phyloP scores from a whole-genome alignment of 2,888 invertebrate species.

The Andrena minutula region DNA sequence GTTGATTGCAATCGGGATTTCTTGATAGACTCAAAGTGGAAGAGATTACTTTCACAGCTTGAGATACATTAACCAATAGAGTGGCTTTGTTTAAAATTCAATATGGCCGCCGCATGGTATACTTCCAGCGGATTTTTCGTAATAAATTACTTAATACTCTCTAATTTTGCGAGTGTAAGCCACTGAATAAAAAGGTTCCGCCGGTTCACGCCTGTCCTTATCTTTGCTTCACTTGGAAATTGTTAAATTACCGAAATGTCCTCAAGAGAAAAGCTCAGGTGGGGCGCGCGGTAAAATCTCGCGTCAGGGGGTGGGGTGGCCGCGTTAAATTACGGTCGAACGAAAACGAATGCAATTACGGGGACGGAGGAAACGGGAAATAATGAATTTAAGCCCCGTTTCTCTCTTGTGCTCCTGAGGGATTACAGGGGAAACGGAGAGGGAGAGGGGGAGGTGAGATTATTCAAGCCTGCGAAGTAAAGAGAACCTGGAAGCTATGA shows the following conservation, averaged over 20 bases:
- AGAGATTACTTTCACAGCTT: background rate
- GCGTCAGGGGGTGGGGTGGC: conserved; percentile 39
- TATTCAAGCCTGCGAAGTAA: conserved; percentile 57
- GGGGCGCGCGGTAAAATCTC: background rate
- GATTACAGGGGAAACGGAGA: conserved; percentile 16
- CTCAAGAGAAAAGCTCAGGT: background rate
- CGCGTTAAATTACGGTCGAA: conserved; percentile 63
- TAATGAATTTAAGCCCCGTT: conserved; percentile 75
- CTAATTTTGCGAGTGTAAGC: background rate
- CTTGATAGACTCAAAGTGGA: background rate
- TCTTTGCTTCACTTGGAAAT: background rate
- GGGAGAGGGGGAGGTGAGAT: conserved; percentile 38
- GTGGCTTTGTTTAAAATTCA: background rate
- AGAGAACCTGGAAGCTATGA: conserved; percentile 70
- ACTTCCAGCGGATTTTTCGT: background rate
- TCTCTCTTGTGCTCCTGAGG: conserved; percentile 50
- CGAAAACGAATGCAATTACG: conserved; percentile 68
- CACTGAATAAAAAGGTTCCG: background rate
- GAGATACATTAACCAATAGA: background rate
- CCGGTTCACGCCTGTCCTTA: background rate
- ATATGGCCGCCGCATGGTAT: background rate
- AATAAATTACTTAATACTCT: background rate
- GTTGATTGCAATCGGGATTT: background rate
- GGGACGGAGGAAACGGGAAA: conserved; percentile 69
- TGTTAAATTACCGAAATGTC: background rate